Base-by-base conservation (phyloP, 2,797 vertebrate genomes). In the Allenopithecus nigroviridis region DNA sequence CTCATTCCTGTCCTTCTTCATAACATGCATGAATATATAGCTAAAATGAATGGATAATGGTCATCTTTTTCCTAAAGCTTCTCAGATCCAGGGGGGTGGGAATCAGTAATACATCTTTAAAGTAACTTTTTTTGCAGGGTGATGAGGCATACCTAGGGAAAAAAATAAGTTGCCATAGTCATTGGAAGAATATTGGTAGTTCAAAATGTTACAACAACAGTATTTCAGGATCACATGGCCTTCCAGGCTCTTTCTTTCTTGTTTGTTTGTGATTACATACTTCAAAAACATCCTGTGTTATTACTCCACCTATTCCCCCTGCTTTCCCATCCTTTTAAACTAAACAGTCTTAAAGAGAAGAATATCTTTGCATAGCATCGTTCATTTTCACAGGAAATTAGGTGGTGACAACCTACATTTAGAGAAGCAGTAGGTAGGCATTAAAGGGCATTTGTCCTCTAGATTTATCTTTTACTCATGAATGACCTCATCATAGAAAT, bases 391-490 rank as follows among this genome's bases (percentile, higher is more conserved):
- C 95, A 97, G 43, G 78, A 98, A 98, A 96, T 95, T 90, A 89
- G 4, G 16, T 55, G 30, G 48, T 94, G 89, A 91, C 39, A 96
- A 94, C 4, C 1, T 87, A 13, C 43, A 93, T 74, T 83, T 94
- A 94, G 19, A 90, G 26, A 97, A 95, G 64, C 21, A 81, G 33
- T 50, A 85, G n/a, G 11, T 93, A 48, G 1, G 5, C 39, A 83
- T 88, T 87, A 95, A 53, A 79, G 6, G 95, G 5, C 1, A 87
- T 96, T 98, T 98, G 39, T 94, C 28, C 28, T 96, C 78, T 50
- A 89, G 14, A 75, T 97, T 97, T 78, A 87, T 94, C 96, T 98
- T 97, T 91, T 41, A 95, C 36, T 98, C 57, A 81, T 95, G 76
- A 97, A 89, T 96, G 33, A 96, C 33, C 8, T 9, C 46, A 92